Base-by-base conservation (phyloP, 2,113 vertebrate species). In the Trichomycterus rosablanca region DNA sequence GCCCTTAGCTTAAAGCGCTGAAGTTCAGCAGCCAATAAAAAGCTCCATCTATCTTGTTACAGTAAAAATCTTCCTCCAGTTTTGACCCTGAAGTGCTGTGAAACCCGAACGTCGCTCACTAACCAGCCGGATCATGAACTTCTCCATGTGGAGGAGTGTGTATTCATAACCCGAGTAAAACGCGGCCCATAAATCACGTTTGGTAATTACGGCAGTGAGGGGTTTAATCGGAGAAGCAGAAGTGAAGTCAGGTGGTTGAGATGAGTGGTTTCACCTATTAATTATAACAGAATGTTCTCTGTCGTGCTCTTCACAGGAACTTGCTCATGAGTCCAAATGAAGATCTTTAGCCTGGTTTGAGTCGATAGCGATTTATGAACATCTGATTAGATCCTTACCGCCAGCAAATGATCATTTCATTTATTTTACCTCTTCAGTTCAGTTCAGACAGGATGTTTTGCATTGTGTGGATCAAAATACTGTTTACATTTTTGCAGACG, bases 211-310 rank as follows among this genome's bases (percentile, higher is more conserved):
- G n/a, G 46, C 46, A 26, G 54, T 23, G 34, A 59, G 44, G 40
- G 23, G 23, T 28, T 43, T 59, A 64, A 64, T 59, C 58, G 48
- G 19, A 44, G 44, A 24, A 5, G 45, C 28, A 23, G 12, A 57
- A 28, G 28, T 42, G 19, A 24, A 34, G 52, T 37, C 23, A 7
- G 43, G 15, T 62, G 57, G 39, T 64, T 60, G 51, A 15, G 60
- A 42, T 28, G 6, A 64, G 44, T 53, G 54, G 22, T 52, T 59
- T 57, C 20, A 40, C 45, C 61, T 50, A 54, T 70, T 63, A 70
- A 64, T 64, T 64, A 70, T 26, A 26, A 32, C 19, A 52, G 39
- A n/a, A 23, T 45, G 32, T 18, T 50, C 15, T 19, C 22, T 24
- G 14, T 8, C 9, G 8, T n/a, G 19, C 15, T 66, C n/a, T 34